These are phyloP conservation scores for Ophiodon elongatus DNA, from an alignment of 2,113 vertebrate genomes.

Conservation along the genomic window DNA sequence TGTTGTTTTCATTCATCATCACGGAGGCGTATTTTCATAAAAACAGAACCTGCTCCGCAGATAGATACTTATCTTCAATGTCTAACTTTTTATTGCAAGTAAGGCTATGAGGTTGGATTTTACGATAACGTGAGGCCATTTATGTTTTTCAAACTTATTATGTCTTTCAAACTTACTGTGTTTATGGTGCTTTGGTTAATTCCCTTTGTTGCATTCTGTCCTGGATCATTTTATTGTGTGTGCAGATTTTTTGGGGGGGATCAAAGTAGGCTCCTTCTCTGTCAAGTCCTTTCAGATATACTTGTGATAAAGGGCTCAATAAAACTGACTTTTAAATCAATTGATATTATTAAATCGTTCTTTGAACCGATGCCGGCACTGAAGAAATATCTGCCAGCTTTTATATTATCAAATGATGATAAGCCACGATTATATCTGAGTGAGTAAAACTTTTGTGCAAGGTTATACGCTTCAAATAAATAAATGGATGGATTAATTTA, in stretches of 20 bases:
- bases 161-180: background rate
- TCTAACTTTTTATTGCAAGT: background rate
- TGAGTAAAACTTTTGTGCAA: background rate
- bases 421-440: background rate
- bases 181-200: background rate
- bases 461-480: conserved; percentile 2
- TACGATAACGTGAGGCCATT: background rate
- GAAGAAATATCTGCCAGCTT: conserved; percentile 5
- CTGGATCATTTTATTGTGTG: conserved; percentile 14
- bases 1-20: conserved; percentile 7
- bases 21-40: background rate
- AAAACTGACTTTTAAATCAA: conserved; percentile 20
- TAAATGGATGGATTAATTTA: background rate
- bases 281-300: background rate
- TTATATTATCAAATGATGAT: conserved; percentile 11
- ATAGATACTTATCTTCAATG: conserved; percentile 1
- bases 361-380: background rate
- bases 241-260: background rate
- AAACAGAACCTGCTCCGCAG: conserved; percentile 3
- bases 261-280: conserved; percentile 17
- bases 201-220: conserved; percentile 17
- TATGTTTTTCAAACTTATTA: background rate
- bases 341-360: conserved; percentile 5
- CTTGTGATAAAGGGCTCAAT: conserved; percentile 1
- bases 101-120: background rate